Evolutionary conservation across 2,888 invertebrate genomes (phyloP).

Genomic region (Philereme transversata): DNA sequence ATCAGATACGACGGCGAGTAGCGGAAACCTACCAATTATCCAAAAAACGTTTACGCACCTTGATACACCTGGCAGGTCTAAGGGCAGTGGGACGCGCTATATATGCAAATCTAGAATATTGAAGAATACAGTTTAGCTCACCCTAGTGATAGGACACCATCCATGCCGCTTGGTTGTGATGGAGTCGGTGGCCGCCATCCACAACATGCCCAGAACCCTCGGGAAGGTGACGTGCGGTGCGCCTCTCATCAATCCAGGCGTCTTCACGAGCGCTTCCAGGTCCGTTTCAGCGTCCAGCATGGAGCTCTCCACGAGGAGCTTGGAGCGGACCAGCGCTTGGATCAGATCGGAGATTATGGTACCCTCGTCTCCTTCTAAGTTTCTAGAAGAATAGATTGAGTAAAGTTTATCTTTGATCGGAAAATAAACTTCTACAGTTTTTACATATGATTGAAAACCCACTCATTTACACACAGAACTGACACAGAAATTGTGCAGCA

Average conservation of each 20-base stretch:
- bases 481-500: no score
- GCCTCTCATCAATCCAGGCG: conserved; percentile 66
- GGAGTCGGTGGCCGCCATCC: conserved; percentile 68
- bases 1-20: no score
- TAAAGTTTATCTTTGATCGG: no score
- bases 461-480: no score
- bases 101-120: no score
- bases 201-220: conserved; percentile 61
- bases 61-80: no score
- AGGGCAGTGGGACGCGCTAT: no score
- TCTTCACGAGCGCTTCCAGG: conserved; percentile 63
- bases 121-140: no score
- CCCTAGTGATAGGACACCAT: conserved; percentile 68
- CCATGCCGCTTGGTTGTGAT: conserved; percentile 57
- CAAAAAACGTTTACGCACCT: no score
- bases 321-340: conserved; percentile 55
- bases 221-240: conserved; percentile 72
- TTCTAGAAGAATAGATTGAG: conserved; percentile 43
- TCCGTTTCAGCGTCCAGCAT: conserved; percentile 67
- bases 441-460: no score
- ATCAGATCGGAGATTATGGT: conserved; percentile 56
- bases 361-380: conserved; percentile 70
- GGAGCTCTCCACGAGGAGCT: conserved; percentile 64
- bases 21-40: no score
- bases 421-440: no score